Base-by-base conservation (phyloP, 1,140 invertebrate genomes). In the Charaxes varanes region DNA sequence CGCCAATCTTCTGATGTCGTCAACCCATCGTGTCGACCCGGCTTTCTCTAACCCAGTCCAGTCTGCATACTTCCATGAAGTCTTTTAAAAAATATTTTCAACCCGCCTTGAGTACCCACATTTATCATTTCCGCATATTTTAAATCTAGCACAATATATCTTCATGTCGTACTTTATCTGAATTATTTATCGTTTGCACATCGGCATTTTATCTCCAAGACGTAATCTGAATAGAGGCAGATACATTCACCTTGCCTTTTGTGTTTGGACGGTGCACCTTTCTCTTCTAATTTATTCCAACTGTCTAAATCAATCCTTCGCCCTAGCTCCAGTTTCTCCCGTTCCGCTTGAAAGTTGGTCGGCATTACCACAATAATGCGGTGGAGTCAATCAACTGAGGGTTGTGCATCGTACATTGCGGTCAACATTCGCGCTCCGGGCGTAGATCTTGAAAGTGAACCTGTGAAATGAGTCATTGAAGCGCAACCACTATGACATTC, bases 381-480 rank as follows among this genome's bases (percentile, higher is more conserved):
- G 41, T 56, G 34, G 43, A 57, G 43, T 57, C 53, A 68, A 59
- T 72, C 54, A 52, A 49, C 49, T 38, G 41, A 38, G 38, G 27
- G 35, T 34, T 36, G 40, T 44, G 59, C 53, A 51, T 55, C 35
- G 50, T 49, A 43, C 41, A 38, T 53, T 76, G 71, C 56, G 70
- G 68, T 76, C 65, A 56, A 52, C 56, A 64, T 67, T 58, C 62
- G 54, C 54, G 53, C 54, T 50, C 43, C 49, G 52, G 58, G 50
- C 54, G 35, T 40, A 49, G 53, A 65, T 71, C 68, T 69, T 48
- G 74, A 79, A 79, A 77, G 72, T 57, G 63, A 79, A 76, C 68
- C 63, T 68, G 70, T 62, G 65, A 80, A 73, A 80, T 80, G 66
- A 73, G 48, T 64, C 78, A 76, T 62, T 69, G 64, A 79, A 71